Evolutionary conservation across 2,888 invertebrate species (phyloP), one percentile per base, ranked within the genome.

Genomic region (Allygus modestus): DNA sequence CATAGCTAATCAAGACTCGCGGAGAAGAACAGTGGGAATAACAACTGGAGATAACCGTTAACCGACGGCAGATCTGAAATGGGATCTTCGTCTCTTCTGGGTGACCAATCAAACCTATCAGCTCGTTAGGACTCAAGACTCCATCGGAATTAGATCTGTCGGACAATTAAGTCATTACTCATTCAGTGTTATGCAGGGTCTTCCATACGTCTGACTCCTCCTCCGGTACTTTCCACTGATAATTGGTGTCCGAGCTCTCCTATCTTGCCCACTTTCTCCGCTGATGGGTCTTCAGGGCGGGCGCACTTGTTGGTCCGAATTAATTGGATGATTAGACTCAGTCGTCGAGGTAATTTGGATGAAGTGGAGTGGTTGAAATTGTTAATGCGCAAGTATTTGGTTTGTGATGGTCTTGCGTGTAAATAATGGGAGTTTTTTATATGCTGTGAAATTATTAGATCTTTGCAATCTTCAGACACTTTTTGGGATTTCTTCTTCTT

Each of bases 151-250:
- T 26, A 37, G 79, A 79, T 79, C 79, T 54, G 46, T 79, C 37
- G 58, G 33, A 79, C 79, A 79, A 79, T 79, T 79, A 79, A 79
- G 79, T 58, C 79, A 79, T 79, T 79, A 79, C 37, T 79, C 79
- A 79, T 77, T 26, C 15, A 28, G 12, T 23, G 51, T 33, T 79
- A 37, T 58, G 37, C 37, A 33, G 15, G 54, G 51, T 5, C 58
- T 4, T 73, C 37, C 79, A 51, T 79, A 58, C 51, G 58, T 58
- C 31, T 79, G 31, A 41, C 7, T 31, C 31, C 69, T 31, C 17
- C 73, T 41, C 41, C 73, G 1, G 58, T 46, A 28, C 33, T 58
- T 58, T 79, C 77, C 79, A 54, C 1, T 31, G 79, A 79, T 79
- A 79, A 79, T 79, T 79, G 79, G 58, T 58, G 37, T 28, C 58